Evolutionary conservation across 2,113 vertebrate species (phyloP).

Genomic region (Burhinus bistriatus): DNA sequence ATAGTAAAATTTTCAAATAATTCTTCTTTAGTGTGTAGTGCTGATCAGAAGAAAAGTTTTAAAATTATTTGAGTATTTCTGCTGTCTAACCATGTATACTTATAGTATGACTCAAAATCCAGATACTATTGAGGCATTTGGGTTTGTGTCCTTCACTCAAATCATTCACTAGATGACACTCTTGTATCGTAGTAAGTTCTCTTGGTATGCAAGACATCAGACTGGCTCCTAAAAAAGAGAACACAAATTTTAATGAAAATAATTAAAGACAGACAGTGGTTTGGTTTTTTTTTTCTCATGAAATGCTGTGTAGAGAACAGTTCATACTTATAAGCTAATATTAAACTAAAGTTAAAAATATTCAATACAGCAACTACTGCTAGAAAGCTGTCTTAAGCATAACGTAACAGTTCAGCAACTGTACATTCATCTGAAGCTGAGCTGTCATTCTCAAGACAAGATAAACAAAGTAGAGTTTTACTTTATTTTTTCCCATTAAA

Average conservation of each 20-base stretch:
- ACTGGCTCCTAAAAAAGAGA: not conserved
- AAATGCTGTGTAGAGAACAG: not conserved
- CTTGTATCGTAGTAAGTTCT: not conserved
- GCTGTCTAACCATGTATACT: not conserved
- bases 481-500: not conserved
- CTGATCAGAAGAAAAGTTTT: not conserved
- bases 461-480: not conserved
- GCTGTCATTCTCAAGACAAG: not conserved
- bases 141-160: not conserved
- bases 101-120: not conserved
- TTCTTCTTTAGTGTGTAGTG: not conserved
- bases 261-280: not conserved
- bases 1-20: not conserved
- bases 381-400: not conserved
- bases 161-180: slow-evolving; percentile 72
- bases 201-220: not conserved
- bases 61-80: not conserved
- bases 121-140: not conserved
- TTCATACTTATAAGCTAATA: not conserved
- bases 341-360: not conserved
- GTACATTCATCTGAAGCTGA: not conserved
- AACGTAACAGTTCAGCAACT: not conserved
- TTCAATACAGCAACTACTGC: not conserved
- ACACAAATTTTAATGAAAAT: not conserved
- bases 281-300: not conserved